Conservation (phyloP, 2,113 vertebrate genomes). For the Odocoileus hemionus region DNA sequence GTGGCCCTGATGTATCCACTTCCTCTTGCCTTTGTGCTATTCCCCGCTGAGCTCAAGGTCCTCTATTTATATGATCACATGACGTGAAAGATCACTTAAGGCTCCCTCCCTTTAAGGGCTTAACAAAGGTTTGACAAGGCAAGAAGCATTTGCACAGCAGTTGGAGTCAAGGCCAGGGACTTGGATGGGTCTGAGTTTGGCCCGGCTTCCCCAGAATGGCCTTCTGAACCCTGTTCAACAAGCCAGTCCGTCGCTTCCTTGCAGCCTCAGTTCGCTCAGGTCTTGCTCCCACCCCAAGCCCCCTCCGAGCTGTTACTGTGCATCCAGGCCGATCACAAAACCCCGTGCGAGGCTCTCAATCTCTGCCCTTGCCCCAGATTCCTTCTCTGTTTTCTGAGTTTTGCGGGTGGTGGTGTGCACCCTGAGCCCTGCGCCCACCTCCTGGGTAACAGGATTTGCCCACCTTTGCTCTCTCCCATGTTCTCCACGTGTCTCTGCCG, state of each 20-base stretch:
- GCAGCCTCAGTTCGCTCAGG: neutral
- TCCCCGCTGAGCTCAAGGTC: neutral
- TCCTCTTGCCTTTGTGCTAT: neutral
- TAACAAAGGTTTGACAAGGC: neutral
- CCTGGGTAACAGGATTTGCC: neutral
- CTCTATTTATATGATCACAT: neutral
- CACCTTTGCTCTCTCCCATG: neutral
- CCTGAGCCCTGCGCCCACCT: neutral
- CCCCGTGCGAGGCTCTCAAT: accelerated
- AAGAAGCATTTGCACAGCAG: neutral
- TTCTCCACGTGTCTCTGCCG: neutral
- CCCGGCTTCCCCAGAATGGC: neutral
- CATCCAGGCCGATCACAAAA: neutral
- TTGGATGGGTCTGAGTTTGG: neutral
- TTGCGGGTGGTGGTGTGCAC: neutral
- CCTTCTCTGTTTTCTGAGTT: neutral
- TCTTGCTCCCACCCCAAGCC: neutral
- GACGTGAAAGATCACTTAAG: neutral
- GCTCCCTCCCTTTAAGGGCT: neutral
- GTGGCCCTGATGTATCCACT: neutral
- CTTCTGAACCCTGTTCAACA: neutral
- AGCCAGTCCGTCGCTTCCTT: neutral
- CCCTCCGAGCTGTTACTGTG: neutral
- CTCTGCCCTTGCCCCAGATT: neutral
- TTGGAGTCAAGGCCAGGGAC: neutral